Evolutionary conservation across 2,888 invertebrate genomes (phyloP).

Genomic region (Caradrina clavipalpis): DNA sequence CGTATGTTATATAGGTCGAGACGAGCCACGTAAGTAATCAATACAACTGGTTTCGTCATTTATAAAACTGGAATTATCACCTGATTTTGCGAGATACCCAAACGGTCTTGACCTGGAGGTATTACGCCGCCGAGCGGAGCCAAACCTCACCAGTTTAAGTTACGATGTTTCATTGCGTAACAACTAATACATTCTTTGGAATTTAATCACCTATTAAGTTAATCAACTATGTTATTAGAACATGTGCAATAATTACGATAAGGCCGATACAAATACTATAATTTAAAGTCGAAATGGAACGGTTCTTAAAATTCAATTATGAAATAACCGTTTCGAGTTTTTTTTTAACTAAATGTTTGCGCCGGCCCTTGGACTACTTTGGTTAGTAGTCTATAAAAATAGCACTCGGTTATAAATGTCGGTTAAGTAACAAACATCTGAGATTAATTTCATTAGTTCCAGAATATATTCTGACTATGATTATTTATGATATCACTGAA

Average conservation of each 20-base stretch:
- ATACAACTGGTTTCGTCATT: slow-evolving; percentile 52
- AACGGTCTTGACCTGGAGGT: slow-evolving; percentile 54
- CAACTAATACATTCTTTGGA: neutral
- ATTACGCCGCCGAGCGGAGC: slow-evolving; percentile 17
- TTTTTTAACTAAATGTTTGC: slow-evolving; percentile 4
- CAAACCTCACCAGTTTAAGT: slow-evolving; percentile 23
- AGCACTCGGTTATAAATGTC: slow-evolving; percentile 15
- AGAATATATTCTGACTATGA: too few species aligned
- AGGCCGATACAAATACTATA: neutral
- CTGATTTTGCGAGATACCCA: slow-evolving; percentile 44
- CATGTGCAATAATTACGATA: neutral
- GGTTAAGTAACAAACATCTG: slow-evolving; percentile 33
- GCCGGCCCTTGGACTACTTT: slow-evolving; percentile 44
- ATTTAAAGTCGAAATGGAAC: neutral
- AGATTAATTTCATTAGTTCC: slow-evolving; percentile 24
- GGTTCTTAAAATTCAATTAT: neutral
- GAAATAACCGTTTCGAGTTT: slow-evolving; percentile 29
- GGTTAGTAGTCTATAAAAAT: slow-evolving; percentile 41
- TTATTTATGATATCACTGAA: too few species aligned
- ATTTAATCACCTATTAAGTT: neutral
- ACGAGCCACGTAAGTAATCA: slow-evolving; percentile 22
- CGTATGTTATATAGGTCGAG: slow-evolving; percentile 47
- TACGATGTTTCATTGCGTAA: slow-evolving; percentile 39
- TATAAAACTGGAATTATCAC: slow-evolving; percentile 54
- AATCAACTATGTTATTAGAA: slow-evolving; percentile 10